phyloP scores from a whole-genome alignment of 2,888 invertebrate species.

The Hemaris fuciformis region DNA sequence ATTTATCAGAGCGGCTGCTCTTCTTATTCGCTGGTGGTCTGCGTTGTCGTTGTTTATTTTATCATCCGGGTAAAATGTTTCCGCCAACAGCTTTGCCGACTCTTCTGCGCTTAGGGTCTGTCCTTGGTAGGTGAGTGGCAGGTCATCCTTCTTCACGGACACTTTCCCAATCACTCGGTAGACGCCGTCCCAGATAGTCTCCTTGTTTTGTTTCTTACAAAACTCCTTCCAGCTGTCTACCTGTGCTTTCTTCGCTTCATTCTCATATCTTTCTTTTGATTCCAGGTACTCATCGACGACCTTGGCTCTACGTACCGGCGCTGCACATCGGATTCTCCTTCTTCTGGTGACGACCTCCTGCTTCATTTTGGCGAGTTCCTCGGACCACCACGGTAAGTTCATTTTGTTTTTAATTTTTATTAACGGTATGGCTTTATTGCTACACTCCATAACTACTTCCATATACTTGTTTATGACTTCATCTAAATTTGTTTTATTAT shows the following conservation, averaged over 20 bases:
- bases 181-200: slow-evolving; percentile 24
- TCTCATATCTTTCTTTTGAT: not conserved
- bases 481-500: slow-evolving; percentile 4
- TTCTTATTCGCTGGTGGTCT: no score
- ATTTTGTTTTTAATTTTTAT: not conserved
- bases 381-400: no score
- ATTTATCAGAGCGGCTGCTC: no score
- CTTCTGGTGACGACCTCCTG: no score
- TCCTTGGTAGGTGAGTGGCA: not conserved
- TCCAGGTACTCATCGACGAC: slow-evolving; percentile 10
- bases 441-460: slow-evolving; percentile 8
- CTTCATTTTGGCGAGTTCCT: no score
- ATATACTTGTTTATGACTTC: not conserved
- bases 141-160: slow-evolving; percentile 6
- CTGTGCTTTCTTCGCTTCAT: no score
- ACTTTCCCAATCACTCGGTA: no score
- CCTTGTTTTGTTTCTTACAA: slow-evolving; percentile 20
- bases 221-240: slow-evolving; percentile 21
- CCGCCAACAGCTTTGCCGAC: not conserved
- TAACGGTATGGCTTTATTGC: slow-evolving; percentile 3
- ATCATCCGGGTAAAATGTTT: no score
- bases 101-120: not conserved
- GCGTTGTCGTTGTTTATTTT: no score
- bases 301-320: slow-evolving; percentile 14
- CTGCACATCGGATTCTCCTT: no score